phyloP scores from a whole-genome alignment of 2,888 invertebrate genomes.

The Gasteruption jaculator region DNA sequence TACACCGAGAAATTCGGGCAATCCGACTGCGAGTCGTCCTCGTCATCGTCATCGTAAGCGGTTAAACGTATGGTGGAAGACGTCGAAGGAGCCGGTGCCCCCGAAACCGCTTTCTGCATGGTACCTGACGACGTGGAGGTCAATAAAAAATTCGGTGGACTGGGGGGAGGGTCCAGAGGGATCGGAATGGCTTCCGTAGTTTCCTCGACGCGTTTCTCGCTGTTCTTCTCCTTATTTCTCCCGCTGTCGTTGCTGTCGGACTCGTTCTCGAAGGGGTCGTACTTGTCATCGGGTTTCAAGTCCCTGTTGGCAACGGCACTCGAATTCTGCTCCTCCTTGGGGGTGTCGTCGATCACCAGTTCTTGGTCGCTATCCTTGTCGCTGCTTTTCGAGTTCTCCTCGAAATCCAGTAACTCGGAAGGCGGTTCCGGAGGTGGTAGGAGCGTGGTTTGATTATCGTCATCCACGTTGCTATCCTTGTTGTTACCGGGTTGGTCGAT shows the following conservation, averaged over 20 bases:
- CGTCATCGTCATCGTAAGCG: slow-evolving; percentile 47
- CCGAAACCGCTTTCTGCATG: neutral
- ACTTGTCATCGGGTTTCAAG: slow-evolving; percentile 33
- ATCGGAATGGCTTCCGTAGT: slow-evolving; percentile 15
- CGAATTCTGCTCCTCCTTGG: slow-evolving; percentile 32
- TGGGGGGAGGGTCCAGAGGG: slow-evolving; percentile 20
- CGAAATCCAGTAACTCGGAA: slow-evolving; percentile 45
- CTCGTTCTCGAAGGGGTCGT: slow-evolving; percentile 46
- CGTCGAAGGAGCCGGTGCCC: no score
- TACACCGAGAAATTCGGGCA: slow-evolving; percentile 85
- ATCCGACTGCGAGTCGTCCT: slow-evolving; percentile 59
- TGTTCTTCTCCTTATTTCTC: slow-evolving; percentile 16
- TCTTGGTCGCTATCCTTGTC: slow-evolving; percentile 48
- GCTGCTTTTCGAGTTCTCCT: slow-evolving; percentile 44
- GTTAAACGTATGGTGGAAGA: slow-evolving; percentile 32
- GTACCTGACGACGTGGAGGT: no score
- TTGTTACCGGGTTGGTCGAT: slow-evolving; percentile 52
- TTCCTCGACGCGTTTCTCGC: slow-evolving; percentile 8
- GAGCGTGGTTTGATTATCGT: slow-evolving; percentile 41
- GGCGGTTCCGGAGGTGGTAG: slow-evolving; percentile 52
- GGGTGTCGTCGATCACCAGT: slow-evolving; percentile 46
- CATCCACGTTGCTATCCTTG: slow-evolving; percentile 38
- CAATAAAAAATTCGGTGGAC: slow-evolving; percentile 12
- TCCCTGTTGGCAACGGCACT: no score
- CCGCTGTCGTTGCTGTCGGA: slow-evolving; percentile 42